Percentiles rank a stretch among this genome's conserved stretches.
phyloP scores from a whole-genome alignment of 2,113 vertebrate species.

The Cynoglossus semilaevis region DNA sequence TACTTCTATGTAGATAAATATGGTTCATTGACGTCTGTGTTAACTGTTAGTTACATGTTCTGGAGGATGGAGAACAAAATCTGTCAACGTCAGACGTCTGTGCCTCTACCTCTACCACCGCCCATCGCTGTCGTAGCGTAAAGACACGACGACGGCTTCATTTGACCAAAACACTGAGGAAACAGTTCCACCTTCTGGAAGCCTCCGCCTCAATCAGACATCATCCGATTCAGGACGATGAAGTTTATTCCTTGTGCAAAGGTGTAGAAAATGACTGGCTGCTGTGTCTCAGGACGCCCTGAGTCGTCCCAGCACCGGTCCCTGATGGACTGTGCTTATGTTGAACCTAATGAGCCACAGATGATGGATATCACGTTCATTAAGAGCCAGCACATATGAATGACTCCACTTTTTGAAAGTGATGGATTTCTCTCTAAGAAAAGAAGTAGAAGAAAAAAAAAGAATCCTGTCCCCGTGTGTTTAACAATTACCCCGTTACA shows the following conservation, averaged over 20 bases:
- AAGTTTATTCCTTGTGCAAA: slow-evolving; percentile 26
- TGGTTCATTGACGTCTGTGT: too few relatives aligned
- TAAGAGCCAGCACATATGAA: slow-evolving; percentile 53
- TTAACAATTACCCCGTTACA: slow-evolving; percentile 40
- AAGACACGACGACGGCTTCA: too few relatives aligned
- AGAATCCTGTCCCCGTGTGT: slow-evolving; percentile 38
- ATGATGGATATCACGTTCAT: slow-evolving; percentile 69
- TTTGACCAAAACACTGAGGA: too few relatives aligned
- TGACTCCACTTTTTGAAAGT: slow-evolving; percentile 48
- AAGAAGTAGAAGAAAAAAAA: too few relatives aligned
- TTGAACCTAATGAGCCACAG: slow-evolving; percentile 67
- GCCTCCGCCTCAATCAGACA: slow-evolving; percentile 1
- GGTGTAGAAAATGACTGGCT: slow-evolving; percentile 35
- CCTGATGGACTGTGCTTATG: slow-evolving; percentile 62
- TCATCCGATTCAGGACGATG: slow-evolving; percentile 23
- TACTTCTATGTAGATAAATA: too few relatives aligned
- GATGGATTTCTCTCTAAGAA: slow-evolving; percentile 50
- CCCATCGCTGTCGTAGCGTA: too few relatives aligned
- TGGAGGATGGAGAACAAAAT: too few relatives aligned
- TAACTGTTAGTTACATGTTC: too few relatives aligned
- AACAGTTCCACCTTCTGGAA: too few relatives aligned
- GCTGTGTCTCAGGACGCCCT: slow-evolving; percentile 41
- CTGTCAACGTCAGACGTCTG: too few relatives aligned
- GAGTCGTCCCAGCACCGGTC: slow-evolving; percentile 50
- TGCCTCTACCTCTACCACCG: too few relatives aligned